Evolutionary conservation across 2,113 vertebrate genomes (phyloP), one percentile per base, ranked within the genome.

Genomic region (Turnix velox): DNA sequence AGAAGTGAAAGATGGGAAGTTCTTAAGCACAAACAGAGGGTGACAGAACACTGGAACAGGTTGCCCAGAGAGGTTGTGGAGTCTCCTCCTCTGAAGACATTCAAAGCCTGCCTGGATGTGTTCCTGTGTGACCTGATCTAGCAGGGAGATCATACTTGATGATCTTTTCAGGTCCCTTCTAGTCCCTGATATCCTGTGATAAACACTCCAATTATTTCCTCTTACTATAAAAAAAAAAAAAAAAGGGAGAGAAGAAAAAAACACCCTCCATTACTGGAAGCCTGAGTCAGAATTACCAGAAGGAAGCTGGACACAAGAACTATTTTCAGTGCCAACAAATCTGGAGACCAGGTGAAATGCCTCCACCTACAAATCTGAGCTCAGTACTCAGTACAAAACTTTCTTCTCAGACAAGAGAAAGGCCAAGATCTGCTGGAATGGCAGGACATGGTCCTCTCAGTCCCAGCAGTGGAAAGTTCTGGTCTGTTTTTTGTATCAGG

Each of bases 251-350:
- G 58, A 31, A 9, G 86, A 95, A 91, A 83, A 83, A 88, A 59
- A 1, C 73, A 87, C 76, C 78, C 92, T 93, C 82, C 87, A 67
- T 97, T 97, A 93, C 96, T 95, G 97, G 96, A 96, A 97, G 84
- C 61, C 95, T 96, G 95, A 96, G 93, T 97, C 97, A 97, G 88
- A 95, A 87, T 95, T 95, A 97, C 95, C 91, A 95, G 93, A 95
- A 97, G 96, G 92, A 96, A 96, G 85, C 94, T 96, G 96, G 94
- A 97, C 31, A 20, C 84, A 76, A 92, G 55, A 92, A 72, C 45
- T 84, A 69, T 48, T 95, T 90, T 74, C 88, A 90, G 87, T 91
- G 96, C 92, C 91, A 96, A 73, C 57, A 71, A 90, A 90, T 94
- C 84, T 93, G 90, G 85, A 92, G 82, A 81, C 88, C 95, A 97